These are phyloP conservation scores for Lucinisca nassula DNA, from an alignment of 2,888 invertebrate species.

Conservation along the genomic window DNA sequence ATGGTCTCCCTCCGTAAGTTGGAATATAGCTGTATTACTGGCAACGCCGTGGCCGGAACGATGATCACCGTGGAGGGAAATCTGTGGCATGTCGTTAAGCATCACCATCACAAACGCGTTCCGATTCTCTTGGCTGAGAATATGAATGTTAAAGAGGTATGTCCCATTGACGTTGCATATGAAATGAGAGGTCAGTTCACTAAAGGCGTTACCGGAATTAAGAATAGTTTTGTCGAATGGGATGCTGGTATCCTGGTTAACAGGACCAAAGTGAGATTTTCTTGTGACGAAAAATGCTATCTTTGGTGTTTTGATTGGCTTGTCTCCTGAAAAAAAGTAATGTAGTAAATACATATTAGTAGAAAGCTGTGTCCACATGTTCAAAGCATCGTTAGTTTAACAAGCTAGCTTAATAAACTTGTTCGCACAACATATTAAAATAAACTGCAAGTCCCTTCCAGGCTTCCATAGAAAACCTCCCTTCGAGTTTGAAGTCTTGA, in stretches of 20 bases:
- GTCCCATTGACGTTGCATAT: slow-evolving; percentile 85
- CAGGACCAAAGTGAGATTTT: slow-evolving; percentile 85
- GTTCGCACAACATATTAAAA: too few species aligned
- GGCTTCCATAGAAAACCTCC: too few species aligned
- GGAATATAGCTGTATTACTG: slow-evolving; percentile 85
- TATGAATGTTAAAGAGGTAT: slow-evolving; percentile 85
- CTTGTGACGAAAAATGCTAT: slow-evolving; percentile 86
- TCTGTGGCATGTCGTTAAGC: slow-evolving; percentile 85
- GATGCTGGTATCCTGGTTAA: slow-evolving; percentile 85
- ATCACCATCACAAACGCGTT: slow-evolving; percentile 87
- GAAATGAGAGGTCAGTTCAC: slow-evolving; percentile 85
- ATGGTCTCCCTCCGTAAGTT: slow-evolving; percentile 83
- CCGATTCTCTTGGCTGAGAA: slow-evolving; percentile 84
- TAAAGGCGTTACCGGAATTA: slow-evolving; percentile 85
- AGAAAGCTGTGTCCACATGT: too few species aligned
- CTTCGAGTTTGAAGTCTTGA: too few species aligned
- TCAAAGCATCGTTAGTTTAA: too few species aligned
- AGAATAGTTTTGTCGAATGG: slow-evolving; percentile 85
- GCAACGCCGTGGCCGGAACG: slow-evolving; percentile 86
- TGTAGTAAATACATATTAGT: too few species aligned
- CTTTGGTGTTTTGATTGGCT: slow-evolving; percentile 74
- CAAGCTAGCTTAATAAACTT: too few species aligned
- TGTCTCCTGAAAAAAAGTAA: slow-evolving; percentile 74
- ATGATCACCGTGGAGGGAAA: slow-evolving; percentile 86
- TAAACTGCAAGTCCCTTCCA: too few species aligned